phyloP scores from a whole-genome alignment of 1,140 invertebrate genomes.

The Hylaeus volcanicus region DNA sequence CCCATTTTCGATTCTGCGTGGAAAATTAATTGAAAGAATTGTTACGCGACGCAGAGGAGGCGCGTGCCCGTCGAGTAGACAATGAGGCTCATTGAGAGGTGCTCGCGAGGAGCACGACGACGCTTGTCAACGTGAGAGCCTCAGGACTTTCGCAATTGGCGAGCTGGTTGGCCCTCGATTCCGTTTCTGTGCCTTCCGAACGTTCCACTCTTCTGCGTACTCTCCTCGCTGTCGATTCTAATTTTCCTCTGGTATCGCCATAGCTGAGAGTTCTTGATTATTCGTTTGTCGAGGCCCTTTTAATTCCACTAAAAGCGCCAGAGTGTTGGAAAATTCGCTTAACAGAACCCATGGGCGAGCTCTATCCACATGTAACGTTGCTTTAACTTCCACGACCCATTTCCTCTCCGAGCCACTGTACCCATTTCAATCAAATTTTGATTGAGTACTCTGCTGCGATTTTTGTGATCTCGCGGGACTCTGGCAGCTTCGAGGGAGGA shows the following conservation, averaged over 20 bases:
- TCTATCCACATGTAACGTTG: no score
- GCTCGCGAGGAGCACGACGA: slow-evolving; percentile 11
- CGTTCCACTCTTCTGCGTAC: background rate
- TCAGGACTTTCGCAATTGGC: slow-evolving; percentile 51
- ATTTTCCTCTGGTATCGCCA: no score
- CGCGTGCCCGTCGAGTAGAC: slow-evolving; percentile 27
- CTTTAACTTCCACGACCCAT: no score
- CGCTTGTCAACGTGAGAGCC: slow-evolving; percentile 63
- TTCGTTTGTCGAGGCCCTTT: no score
- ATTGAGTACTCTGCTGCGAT: no score
- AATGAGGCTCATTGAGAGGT: slow-evolving; percentile 51
- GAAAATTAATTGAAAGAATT: background rate
- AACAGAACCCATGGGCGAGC: no score
- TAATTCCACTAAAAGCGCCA: no score
- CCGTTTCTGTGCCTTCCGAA: background rate
- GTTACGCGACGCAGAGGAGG: slow-evolving; percentile 39
- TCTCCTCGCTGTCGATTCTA: background rate
- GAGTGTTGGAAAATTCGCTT: no score
- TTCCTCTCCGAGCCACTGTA: no score
- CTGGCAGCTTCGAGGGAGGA: background rate
- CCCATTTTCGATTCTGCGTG: no score
- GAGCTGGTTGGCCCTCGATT: slow-evolving; percentile 25
- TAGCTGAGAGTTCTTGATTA: no score
- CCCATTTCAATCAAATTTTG: no score
- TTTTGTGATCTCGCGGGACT: background rate